These are phyloP conservation scores for Sardina pilchardus DNA, from an alignment of 2,113 vertebrate species.

Conservation along the genomic window DNA sequence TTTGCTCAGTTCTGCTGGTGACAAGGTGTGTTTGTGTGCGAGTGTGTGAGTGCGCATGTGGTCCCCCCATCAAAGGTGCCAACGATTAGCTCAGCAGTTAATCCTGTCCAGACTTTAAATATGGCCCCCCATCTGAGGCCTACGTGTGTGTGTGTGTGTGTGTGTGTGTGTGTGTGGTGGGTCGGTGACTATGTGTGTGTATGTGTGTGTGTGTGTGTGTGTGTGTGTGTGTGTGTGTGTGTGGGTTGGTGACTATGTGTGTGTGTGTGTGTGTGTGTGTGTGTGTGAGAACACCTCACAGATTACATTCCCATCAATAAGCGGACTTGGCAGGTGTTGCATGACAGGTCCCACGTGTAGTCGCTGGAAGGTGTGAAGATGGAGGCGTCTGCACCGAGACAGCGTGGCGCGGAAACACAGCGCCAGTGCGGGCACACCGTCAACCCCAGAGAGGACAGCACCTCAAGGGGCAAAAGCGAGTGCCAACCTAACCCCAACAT, in stretches of 20 bases:
- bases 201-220: neutral
- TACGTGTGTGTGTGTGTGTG: neutral
- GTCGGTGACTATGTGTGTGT: neutral
- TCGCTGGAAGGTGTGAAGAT: neutral
- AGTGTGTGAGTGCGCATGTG: neutral
- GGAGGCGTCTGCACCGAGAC: neutral
- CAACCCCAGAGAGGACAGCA: neutral
- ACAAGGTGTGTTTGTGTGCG: neutral
- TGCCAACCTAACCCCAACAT: neutral
- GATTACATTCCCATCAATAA: constrained; percentile 16
- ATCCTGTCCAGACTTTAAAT: constrained; percentile 11
- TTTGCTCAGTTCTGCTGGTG: neutral
- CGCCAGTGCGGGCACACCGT: neutral
- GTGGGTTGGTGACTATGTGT: neutral
- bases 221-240: neutral
- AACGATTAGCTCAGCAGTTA: constrained; percentile 20
- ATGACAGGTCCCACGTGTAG: neutral
- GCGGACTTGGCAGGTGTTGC: neutral
- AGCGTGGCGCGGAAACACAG: neutral
- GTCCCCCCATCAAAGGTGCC: constrained; percentile 1
- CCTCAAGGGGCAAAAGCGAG: neutral
- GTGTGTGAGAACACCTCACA: neutral
- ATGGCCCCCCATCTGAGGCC: neutral
- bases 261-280: neutral
- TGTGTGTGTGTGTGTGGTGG: neutral